Conservation (phyloP, 2,113 vertebrate genomes). For the Laterallus jamaicensis region DNA sequence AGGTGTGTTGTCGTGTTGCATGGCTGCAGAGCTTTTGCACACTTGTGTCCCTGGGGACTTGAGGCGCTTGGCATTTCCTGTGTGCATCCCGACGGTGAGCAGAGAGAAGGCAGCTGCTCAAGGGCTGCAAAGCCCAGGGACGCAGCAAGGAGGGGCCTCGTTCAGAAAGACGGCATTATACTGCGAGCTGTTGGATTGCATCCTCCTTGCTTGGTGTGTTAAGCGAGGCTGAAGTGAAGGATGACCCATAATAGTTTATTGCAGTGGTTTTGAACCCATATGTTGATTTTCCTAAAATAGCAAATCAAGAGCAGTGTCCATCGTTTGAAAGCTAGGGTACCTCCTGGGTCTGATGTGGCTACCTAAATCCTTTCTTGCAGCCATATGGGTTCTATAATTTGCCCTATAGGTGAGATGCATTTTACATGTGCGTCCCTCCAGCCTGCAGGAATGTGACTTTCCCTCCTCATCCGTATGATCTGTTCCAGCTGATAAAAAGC, state of each 20-base stretch:
- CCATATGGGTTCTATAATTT: background rate
- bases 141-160: fast-evolving
- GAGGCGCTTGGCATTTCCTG: fast-evolving
- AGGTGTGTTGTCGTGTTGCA: background rate
- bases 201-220: fast-evolving
- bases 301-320: background rate
- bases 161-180: background rate
- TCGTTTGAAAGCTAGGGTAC: background rate
- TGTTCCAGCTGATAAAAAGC: background rate
- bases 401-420: too few species aligned
- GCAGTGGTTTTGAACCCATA: background rate
- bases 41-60: fast-evolving
- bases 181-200: background rate
- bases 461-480: background rate
- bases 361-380: background rate
- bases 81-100: fast-evolving
- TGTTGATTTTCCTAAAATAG: background rate
- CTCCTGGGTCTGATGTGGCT: background rate
- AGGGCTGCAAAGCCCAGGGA: background rate
- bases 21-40: background rate
- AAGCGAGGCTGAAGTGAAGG: background rate
- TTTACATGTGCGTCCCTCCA: background rate
- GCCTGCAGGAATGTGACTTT: background rate
- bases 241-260: background rate
- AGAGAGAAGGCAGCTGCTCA: background rate